phyloP scores from a whole-genome alignment of 2,888 invertebrate species.

The Itoplectis maculator region DNA sequence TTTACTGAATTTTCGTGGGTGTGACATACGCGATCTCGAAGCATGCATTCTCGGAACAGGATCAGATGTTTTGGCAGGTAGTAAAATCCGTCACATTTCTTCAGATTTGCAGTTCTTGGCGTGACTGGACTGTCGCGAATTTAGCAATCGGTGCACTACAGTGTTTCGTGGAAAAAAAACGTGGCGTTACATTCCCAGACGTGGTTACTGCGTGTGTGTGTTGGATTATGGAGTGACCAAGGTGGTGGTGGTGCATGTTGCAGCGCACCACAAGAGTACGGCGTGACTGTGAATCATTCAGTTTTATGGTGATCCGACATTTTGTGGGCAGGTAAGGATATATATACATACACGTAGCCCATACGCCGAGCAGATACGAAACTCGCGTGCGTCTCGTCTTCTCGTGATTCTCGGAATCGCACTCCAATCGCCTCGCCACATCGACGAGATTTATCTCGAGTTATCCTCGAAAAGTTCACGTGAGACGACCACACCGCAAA shows the following conservation, averaged over 20 bases:
- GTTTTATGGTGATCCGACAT: constrained; percentile 68
- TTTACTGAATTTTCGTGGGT: constrained; percentile 68
- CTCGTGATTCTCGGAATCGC: constrained; percentile 68
- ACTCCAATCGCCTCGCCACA: constrained; percentile 43
- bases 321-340: constrained; percentile 42
- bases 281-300: constrained; percentile 62
- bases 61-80: constrained; percentile 38
- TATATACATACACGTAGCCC: constrained; percentile 17
- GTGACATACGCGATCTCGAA: constrained; percentile 70
- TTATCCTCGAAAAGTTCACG: constrained; percentile 55
- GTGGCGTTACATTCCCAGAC: constrained; percentile 28
- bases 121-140: constrained; percentile 35
- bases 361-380: constrained; percentile 47
- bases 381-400: constrained; percentile 53
- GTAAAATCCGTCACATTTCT: constrained; percentile 66
- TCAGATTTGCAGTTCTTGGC: constrained; percentile 63
- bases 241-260: constrained; percentile 25
- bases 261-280: constrained; percentile 43
- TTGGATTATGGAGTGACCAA: constrained; percentile 49
- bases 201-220: constrained; percentile 9
- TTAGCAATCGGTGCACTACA: constrained; percentile 23
- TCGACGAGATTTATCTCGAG: constrained; percentile 70
- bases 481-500: constrained; percentile 16
- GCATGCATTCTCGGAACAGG: constrained; percentile 22
- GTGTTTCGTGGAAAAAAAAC: constrained; percentile 41